These are phyloP conservation scores for Agrypnus murinus DNA, from an alignment of 2,888 invertebrate genomes.

Conservation along the genomic window DNA sequence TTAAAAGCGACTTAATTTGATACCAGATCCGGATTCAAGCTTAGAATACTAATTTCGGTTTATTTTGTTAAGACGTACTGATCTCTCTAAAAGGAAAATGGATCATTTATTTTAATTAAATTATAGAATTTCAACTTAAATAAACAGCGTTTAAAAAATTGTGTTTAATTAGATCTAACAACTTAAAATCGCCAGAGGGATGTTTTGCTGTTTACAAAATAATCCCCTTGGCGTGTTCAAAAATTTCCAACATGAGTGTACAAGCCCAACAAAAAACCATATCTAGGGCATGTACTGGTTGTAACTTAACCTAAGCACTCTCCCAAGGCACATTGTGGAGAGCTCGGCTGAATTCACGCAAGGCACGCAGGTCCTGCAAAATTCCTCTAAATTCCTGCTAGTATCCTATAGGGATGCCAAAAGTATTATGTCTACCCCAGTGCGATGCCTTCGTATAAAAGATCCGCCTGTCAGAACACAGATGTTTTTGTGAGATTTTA, in stretches of 20 bases:
- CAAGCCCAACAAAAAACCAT: conserved; percentile 37
- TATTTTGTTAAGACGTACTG: too few species aligned
- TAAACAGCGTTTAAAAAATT: too few species aligned
- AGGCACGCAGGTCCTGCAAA: conserved; percentile 43
- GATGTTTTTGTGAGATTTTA: conserved; percentile 15
- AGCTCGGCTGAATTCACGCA: conserved; percentile 47
- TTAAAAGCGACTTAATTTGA: conserved; percentile 29
- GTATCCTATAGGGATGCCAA: conserved; percentile 42
- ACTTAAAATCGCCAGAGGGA: background rate
- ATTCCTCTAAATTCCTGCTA: conserved; percentile 42
- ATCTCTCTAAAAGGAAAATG: too few species aligned
- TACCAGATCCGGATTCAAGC: background rate
- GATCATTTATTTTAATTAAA: too few species aligned
- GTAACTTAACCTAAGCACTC: conserved; percentile 63
- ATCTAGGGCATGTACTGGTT: conserved; percentile 60
- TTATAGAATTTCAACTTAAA: too few species aligned
- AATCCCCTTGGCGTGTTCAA: background rate
- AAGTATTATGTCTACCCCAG: conserved; percentile 34
- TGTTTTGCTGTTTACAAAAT: background rate
- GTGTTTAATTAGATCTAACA: too few species aligned
- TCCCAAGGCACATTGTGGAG: conserved; percentile 61
- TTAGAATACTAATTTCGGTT: conserved; percentile 4
- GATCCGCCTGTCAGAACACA: conserved; percentile 8
- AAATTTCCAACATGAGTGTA: conserved; percentile 18
- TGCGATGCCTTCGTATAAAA: conserved; percentile 30